Evolutionary conservation across 2,888 invertebrate genomes (phyloP).

Genomic region (Trisateles emortualis): DNA sequence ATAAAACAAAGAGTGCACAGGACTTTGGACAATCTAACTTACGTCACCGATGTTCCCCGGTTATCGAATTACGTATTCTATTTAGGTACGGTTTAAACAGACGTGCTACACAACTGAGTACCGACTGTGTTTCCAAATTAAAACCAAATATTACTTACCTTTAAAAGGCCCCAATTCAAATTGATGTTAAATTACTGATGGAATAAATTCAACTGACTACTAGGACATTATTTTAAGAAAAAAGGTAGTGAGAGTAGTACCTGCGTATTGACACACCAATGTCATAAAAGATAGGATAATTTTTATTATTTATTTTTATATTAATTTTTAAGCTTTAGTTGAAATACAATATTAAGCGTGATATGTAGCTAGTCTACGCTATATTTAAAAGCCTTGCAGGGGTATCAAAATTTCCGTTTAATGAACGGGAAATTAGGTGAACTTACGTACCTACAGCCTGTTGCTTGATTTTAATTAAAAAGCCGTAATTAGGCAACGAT

Average conservation of each 20-base stretch:
- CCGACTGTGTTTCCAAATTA: not conserved
- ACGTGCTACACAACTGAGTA: not conserved
- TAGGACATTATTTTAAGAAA: too few relatives aligned
- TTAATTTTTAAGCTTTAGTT: too few relatives aligned
- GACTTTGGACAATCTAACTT: conserved; percentile 54
- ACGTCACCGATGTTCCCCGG: conserved; percentile 45
- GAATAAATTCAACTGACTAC: too few relatives aligned
- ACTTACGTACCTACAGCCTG: conserved; percentile 5
- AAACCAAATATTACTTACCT: not conserved
- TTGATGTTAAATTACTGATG: not conserved
- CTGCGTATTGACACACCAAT: too few relatives aligned
- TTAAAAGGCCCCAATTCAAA: not conserved
- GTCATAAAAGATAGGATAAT: too few relatives aligned
- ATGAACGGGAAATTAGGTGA: conserved; percentile 10
- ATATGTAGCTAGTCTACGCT: not conserved
- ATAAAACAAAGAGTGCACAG: conserved; percentile 59
- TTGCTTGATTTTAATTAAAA: conserved; percentile 37
- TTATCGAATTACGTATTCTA: conserved; percentile 10
- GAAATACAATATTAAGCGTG: not conserved
- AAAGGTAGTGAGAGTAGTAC: too few relatives aligned
- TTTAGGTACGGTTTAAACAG: conserved; percentile 2
- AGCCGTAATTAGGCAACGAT: conserved; percentile 57
- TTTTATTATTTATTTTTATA: too few relatives aligned
- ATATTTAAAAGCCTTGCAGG: not conserved
- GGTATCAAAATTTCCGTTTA: conserved; percentile 7